Percentiles rank a stretch among this genome's conserved stretches.
These are phyloP conservation scores for Cantharis flavilabris DNA, from an alignment of 2,888 invertebrate genomes.

Conservation along the genomic window DNA sequence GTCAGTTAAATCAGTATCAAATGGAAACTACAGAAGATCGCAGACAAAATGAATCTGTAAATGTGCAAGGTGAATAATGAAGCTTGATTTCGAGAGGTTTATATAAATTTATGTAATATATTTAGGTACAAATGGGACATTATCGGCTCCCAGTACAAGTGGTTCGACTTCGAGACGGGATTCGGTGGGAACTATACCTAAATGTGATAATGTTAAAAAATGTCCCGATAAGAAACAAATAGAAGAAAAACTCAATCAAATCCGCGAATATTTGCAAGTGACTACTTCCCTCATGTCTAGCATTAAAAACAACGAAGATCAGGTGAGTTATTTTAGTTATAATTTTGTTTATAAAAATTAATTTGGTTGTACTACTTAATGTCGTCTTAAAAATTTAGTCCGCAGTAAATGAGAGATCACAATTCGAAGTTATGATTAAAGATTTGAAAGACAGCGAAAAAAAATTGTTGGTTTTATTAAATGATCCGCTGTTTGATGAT, in stretches of 20 bases:
- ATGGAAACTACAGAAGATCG: slow-evolving; percentile 41
- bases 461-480: slow-evolving; percentile 65
- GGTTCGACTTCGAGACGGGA: slow-evolving; percentile 50
- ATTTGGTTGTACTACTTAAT: background rate
- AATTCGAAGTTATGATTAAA: slow-evolving; percentile 68
- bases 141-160: slow-evolving; percentile 45
- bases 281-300: slow-evolving; percentile 72
- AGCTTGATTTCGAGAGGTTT: background rate
- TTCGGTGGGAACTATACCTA: slow-evolving; percentile 49
- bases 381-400: slow-evolving; percentile 9
- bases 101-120: background rate
- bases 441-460: slow-evolving; percentile 72
- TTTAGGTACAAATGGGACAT: slow-evolving; percentile 40
- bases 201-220: slow-evolving; percentile 54
- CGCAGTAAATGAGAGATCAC: slow-evolving; percentile 56
- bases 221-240: slow-evolving; percentile 72
- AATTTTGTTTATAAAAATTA: background rate
- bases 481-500: slow-evolving; percentile 37
- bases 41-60: slow-evolving; percentile 18
- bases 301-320: slow-evolving; percentile 68
- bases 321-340: slow-evolving; percentile 57
- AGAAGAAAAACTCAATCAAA: slow-evolving; percentile 70
- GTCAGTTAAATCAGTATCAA: slow-evolving; percentile 36
- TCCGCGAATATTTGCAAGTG: slow-evolving; percentile 72
- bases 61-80: slow-evolving; percentile 12